Evolutionary conservation across 2,113 vertebrate genomes (phyloP).

Genomic region (Rhinoderma darwinii): DNA sequence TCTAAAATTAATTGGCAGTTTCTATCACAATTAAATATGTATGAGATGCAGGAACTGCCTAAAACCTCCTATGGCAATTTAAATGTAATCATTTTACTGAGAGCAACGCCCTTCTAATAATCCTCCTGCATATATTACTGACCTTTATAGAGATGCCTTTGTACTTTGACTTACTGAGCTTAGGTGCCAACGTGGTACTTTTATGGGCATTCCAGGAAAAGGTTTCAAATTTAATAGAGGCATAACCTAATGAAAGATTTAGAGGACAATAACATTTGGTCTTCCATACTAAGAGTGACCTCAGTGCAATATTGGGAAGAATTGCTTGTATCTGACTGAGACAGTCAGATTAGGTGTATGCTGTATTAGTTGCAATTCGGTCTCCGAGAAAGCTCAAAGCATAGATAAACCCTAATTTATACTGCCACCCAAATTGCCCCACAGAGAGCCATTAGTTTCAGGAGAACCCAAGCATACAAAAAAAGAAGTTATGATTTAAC

Average conservation of each 20-base stretch:
- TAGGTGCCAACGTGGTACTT: background rate
- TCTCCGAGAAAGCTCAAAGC: no score
- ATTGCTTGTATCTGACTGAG: no score
- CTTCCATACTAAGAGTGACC: no score
- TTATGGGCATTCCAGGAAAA: background rate
- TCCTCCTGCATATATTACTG: slow-evolving; percentile 20
- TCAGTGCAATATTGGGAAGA: no score
- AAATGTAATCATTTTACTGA: slow-evolving; percentile 24
- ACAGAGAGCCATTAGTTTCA: no score
- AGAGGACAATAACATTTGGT: background rate
- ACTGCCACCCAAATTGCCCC: no score
- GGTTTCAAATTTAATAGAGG: background rate
- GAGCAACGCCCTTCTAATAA: slow-evolving; percentile 18
- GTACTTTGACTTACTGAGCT: background rate
- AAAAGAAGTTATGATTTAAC: no score
- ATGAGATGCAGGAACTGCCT: slow-evolving; percentile 14
- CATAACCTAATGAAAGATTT: background rate
- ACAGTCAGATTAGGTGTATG: no score
- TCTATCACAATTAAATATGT: slow-evolving; percentile 26
- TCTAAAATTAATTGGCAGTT: slow-evolving; percentile 10
- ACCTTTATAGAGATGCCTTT: background rate
- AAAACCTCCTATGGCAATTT: slow-evolving; percentile 10
- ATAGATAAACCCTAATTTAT: no score
- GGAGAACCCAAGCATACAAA: no score
- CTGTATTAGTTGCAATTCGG: no score